Evolutionary conservation across 2,888 invertebrate genomes (phyloP).

Genomic region (Eubasilissa splendida): DNA sequence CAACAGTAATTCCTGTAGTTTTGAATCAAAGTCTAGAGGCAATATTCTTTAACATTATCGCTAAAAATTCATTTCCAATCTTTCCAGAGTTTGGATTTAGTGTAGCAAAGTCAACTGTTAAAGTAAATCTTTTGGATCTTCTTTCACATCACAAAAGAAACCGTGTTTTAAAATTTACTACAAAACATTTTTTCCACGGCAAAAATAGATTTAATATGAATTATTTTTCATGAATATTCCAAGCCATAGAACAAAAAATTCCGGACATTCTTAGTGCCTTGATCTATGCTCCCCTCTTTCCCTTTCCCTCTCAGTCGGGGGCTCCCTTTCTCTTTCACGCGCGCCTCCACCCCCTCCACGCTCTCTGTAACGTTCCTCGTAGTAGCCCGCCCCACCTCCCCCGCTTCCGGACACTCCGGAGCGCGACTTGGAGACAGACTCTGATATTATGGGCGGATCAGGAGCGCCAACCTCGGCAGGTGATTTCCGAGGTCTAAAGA

Average conservation of each 20-base stretch:
- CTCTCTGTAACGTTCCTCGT: constrained; percentile 88
- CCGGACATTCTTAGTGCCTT: constrained; percentile 70
- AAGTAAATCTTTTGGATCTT: no score
- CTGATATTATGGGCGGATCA: constrained; percentile 69
- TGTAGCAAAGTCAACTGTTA: no score
- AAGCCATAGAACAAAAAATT: background rate
- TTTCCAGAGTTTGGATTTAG: no score
- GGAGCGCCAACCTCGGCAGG: constrained; percentile 74
- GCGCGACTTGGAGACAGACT: constrained; percentile 72
- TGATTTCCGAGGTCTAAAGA: constrained; percentile 74
- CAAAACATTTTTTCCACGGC: no score
- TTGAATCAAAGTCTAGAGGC: no score
- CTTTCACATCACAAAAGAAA: no score
- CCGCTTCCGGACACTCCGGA: constrained; percentile 67
- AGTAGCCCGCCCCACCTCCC: constrained; percentile 76
- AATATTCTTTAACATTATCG: no score
- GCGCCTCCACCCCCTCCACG: constrained; percentile 76
- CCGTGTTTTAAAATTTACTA: no score
- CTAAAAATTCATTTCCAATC: no score
- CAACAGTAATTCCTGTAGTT: no score
- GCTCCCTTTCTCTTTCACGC: constrained; percentile 75
- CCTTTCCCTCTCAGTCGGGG: constrained; percentile 77
- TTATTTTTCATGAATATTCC: background rate
- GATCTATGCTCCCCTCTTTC: constrained; percentile 80
- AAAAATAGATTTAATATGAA: background rate